Evolutionary conservation across 2,888 invertebrate species (phyloP).

Genomic region (Rhingia rostrata): DNA sequence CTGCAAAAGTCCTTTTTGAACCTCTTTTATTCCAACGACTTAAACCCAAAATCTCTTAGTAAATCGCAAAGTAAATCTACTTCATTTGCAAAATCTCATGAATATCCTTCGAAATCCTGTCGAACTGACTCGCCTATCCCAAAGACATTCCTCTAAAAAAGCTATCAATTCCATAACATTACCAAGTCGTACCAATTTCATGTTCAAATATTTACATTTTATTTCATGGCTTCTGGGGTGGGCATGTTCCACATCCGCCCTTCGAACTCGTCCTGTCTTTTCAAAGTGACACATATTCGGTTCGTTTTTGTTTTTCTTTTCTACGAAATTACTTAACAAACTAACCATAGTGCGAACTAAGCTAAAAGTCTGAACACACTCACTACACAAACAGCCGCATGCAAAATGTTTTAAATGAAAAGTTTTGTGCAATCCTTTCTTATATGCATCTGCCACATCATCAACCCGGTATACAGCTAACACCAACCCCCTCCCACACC

Average conservation of each 20-base stretch:
- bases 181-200: conserved; percentile 36
- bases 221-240: conserved; percentile 24
- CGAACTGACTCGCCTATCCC: too few relatives aligned
- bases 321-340: conserved; percentile 37
- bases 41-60: too few relatives aligned
- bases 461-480: neutral
- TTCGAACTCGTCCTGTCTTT: neutral
- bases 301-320: neutral
- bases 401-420: conserved; percentile 47
- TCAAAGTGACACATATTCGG: conserved; percentile 44
- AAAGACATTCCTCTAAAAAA: too few relatives aligned
- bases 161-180: neutral
- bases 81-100: too few relatives aligned
- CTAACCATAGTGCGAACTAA: conserved; percentile 48
- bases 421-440: conserved; percentile 34
- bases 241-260: neutral
- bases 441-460: conserved; percentile 27
- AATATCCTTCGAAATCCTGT: too few relatives aligned
- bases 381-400: too few relatives aligned
- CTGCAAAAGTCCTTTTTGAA: too few relatives aligned
- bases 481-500: too few relatives aligned
- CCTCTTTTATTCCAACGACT: too few relatives aligned
- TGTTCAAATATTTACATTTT: conserved; percentile 54
- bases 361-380: conserved; percentile 33
- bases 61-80: too few relatives aligned